Evolutionary conservation across 1,140 invertebrate species (phyloP), one percentile per base, ranked within the genome.

Genomic region (Neodiprion fabricii): DNA sequence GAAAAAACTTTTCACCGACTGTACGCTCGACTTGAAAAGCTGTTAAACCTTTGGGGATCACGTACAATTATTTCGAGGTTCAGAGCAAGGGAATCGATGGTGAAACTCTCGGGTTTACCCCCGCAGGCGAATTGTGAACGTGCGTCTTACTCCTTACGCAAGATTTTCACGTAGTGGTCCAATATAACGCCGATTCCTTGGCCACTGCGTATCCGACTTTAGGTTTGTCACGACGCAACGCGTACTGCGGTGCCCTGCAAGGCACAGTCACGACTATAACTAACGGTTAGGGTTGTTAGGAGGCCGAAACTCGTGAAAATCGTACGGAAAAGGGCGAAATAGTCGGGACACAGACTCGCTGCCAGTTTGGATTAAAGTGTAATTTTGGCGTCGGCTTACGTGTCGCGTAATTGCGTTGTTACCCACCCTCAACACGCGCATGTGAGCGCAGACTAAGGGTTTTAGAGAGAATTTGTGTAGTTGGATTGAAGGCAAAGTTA

Each of bases 391-490:
- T 75, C 82, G 84, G 85, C 83, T 85, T 86, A 85, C 83, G 85
- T 83, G 81, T 84, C 79, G 80, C 83, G 83, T 86, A 86, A 86
- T 86, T 86, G 84, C 84, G 82, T 85, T 85, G 85, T 86, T 86
- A 85, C 85, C 85, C 80, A 81, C 79, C 84, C 82, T 84, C 28
- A 40, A 83, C 75, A 78, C 81, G 79, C 75, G 78, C 79, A 80
- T 81, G 81, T 76, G 74, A 7, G n/a, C 14, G 9, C 47, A 23
- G 48, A 9, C 28, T 72, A 74, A 40, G 82, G 81, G 79, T 82
- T 85, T 81, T 84, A 84, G 79, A 75, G 79, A 65, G 81, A 85
- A 85, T 84, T 85, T 84, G 81, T 84, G 81, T 85, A 84, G 82
- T 84, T 84, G 84, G 80, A 85, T 85, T 84, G 84, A 80, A 85